Base-by-base conservation (phyloP, 1,140 invertebrate species). In the Hypsibius dujardini region DNA sequence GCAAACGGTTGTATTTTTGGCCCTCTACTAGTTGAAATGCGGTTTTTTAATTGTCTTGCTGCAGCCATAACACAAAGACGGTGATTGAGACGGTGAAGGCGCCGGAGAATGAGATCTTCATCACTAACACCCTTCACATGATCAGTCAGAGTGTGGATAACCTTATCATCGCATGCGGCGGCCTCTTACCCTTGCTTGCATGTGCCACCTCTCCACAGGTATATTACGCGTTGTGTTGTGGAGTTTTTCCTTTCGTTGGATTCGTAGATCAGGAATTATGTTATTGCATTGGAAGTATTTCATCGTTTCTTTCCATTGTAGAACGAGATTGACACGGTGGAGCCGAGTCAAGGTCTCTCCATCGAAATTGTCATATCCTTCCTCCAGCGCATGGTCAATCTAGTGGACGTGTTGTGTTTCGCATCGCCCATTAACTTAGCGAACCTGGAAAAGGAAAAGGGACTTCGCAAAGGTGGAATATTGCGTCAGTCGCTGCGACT, bases 391-490 rank as follows among this genome's bases (percentile, higher is more conserved):
- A 85, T 99, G 73, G 94, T 97, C 72, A 94, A 94, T 79, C 91
- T 99, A 88, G 92, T 94, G 1, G 96, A 99, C 79, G 91, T 98
- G 40, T 84, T 99, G 59, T 93, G 98, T 73, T 98, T 99, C 83
- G 92, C 94, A 70, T 95, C 91, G 76, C 79, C 82, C 46, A 84
- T 95, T 50, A 98, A 95, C 82, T 97, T 99, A 78, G 89, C 88
- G 70, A 95, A 99, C 81, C 81, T 98, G 47, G 96, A 99, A 81
- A 90, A 93, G 0, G 96, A 99, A 79, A 99, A 98, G 81, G 98
- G 97, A 78, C 98, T 98, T 94, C 95, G 94, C n/a, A 91, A 89
- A 76, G 96, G 96, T 46, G 95, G 95, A 59, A 98, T 99, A 74
- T 80, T 99, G 14, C 81, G 95, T 73, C 96, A 99, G 81, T 96